Percentiles rank a stretch among this genome's conserved stretches.
phyloP scores from a whole-genome alignment of 2,888 invertebrate genomes.

The Tetheella fluctuosa region DNA sequence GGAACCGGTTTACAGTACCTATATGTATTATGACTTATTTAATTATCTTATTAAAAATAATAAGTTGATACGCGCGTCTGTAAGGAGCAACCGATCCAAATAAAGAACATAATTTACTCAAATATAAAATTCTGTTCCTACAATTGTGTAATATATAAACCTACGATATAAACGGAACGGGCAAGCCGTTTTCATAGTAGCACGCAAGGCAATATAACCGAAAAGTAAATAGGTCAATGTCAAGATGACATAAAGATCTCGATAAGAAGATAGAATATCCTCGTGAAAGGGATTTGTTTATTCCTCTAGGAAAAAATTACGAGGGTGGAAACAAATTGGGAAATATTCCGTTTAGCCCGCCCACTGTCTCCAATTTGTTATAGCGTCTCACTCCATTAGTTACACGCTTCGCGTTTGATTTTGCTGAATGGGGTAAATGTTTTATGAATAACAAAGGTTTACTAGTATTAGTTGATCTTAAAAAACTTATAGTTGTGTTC shows the following conservation, averaged over 20 bases:
- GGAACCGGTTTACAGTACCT: too few species aligned
- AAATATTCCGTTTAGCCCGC: conserved; percentile 55
- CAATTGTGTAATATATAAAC: not conserved
- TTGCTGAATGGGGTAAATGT: conserved; percentile 16
- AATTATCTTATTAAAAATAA: too few species aligned
- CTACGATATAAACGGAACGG: not conserved
- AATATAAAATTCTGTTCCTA: too few species aligned
- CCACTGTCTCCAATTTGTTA: conserved; percentile 59
- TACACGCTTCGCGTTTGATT: conserved; percentile 43
- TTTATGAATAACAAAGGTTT: not conserved
- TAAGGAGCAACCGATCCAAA: not conserved
- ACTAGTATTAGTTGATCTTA: conserved; percentile 14
- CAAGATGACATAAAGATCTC: conserved; percentile 41
- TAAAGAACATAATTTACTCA: too few species aligned
- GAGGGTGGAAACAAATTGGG: conserved; percentile 52
- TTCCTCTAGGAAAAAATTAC: conserved; percentile 50
- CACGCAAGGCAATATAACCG: not conserved
- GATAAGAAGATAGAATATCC: conserved; percentile 38
- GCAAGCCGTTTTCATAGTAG: not conserved
- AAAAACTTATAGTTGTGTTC: too few species aligned
- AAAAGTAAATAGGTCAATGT: conserved; percentile 38
- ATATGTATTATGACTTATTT: too few species aligned
- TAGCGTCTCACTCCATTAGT: conserved; percentile 56
- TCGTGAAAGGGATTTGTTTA: conserved; percentile 48
- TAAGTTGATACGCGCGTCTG: too few species aligned